Evolutionary conservation across 2,113 vertebrate species (phyloP), one percentile per base, ranked within the genome.

Genomic region (Smithornis capensis): DNA sequence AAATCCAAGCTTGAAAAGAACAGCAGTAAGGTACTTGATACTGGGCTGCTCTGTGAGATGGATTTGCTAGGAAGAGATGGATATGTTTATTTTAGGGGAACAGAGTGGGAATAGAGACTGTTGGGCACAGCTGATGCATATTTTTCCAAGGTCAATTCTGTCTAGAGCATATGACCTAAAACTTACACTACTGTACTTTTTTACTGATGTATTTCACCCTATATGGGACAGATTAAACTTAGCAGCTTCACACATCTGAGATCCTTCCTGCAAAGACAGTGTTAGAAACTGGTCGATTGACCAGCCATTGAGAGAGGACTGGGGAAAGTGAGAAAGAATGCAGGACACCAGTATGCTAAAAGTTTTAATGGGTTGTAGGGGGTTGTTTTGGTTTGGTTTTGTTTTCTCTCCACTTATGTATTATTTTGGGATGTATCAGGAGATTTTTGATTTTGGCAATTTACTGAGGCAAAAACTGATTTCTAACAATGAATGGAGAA

Each of bases 1-100:
- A 95, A 92, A 89, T 64, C 33, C 45, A 49, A 12, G 31, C 35
- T 85, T 77, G 59, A 73, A 79, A 86, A 76, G 69, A 89, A 47
- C 59, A 76, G 49, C 70, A 73, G 40, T 69, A 42, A 84, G 52
- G 31, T 67, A 35, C 22, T 89, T 0, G 1, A 27, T 57, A 24
- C 14, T 29, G 50, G 75, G 45, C 42, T 68, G 14, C 38, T 74
- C 50, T 67, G 6, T 56, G 25, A 55, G 59, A 42, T 88, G 47
- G 23, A 31, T 90, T 85, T 56, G 35, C 53, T 42, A 81, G 75
- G 40, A 78, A 59, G 40, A 44, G 2, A 4, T 37, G 63, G 56
- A 9, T 49, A 40, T 31, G 8, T 75, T 91, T 80, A 7, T 49
- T 91, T 83, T 57, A 45, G 25, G 45, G 38, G 63, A 86, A 47